phyloP scores from a whole-genome alignment of 1,140 invertebrate species.

The Nomia melanderi region DNA sequence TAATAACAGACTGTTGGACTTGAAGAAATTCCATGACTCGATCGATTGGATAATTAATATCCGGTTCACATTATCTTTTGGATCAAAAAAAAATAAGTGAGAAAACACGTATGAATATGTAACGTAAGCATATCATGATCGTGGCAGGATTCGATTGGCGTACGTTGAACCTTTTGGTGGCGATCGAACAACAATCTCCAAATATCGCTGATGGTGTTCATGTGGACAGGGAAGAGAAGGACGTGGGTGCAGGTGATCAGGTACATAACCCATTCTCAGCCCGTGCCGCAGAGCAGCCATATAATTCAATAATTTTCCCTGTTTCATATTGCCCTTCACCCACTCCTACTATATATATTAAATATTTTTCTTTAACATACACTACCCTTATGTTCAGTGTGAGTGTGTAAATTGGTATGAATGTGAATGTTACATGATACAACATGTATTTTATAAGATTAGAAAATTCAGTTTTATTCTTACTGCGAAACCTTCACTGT shows the following conservation, averaged over 20 bases:
- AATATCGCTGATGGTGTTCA: slow-evolving; percentile 99
- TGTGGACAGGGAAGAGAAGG: slow-evolving; percentile 92
- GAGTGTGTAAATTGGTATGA: slow-evolving; percentile 47
- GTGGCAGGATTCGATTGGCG: slow-evolving; percentile 97
- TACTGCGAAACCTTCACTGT: too few relatives aligned
- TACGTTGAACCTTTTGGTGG: slow-evolving; percentile 98
- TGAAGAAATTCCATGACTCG: slow-evolving; percentile 57
- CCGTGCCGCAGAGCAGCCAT: slow-evolving; percentile 79
- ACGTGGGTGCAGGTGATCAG: slow-evolving; percentile 99
- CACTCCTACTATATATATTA: slow-evolving; percentile 19
- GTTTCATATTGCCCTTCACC: slow-evolving; percentile 18
- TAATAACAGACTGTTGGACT: slow-evolving; percentile 47
- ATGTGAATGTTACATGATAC: slow-evolving; percentile 3
- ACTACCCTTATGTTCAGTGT: slow-evolving; percentile 43
- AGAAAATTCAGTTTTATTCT: not conserved
- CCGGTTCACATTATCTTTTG: slow-evolving; percentile 52
- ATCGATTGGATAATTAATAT: slow-evolving; percentile 54
- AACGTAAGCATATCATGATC: slow-evolving; percentile 78
- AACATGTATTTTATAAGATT: slow-evolving; percentile 5
- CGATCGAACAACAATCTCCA: slow-evolving; percentile 98
- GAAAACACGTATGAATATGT: slow-evolving; percentile 67
- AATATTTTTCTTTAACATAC: slow-evolving; percentile 26
- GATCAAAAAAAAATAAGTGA: slow-evolving; percentile 50
- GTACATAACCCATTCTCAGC: slow-evolving; percentile 84
- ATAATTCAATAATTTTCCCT: slow-evolving; percentile 58